Percentiles rank a stretch among this genome's conserved stretches.
Conservation (phyloP, 2,797 vertebrate species). For the Tragopan temminckii region DNA sequence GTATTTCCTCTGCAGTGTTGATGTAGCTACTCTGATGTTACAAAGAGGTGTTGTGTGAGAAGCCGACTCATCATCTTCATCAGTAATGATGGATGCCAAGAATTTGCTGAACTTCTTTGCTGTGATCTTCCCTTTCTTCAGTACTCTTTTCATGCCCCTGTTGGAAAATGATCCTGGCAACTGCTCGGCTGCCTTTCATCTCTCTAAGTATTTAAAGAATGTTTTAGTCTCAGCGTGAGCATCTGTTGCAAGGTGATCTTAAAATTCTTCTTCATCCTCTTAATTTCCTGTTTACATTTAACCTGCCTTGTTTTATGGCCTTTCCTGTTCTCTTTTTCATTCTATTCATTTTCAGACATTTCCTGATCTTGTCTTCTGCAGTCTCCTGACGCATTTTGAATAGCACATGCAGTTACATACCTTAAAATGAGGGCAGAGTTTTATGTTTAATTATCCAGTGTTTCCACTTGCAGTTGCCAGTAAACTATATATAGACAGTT, state of each 20-base stretch:
- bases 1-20: accelerated
- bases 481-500: background rate
- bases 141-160: background rate
- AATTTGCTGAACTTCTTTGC: background rate
- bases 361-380: background rate
- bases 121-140: background rate
- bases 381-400: background rate
- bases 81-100: background rate
- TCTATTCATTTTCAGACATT: background rate
- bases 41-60: background rate
- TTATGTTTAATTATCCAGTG: background rate
- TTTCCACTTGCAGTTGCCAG: background rate
- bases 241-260: background rate
- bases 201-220: background rate
- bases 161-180: background rate
- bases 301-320: background rate
- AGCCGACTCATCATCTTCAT: background rate
- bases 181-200: background rate
- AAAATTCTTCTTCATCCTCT: background rate
- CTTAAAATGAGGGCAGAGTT: background rate
- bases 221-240: background rate
- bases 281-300: slow-evolving; percentile 47
- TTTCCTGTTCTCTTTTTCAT: background rate
- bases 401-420: accelerated
- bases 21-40: background rate